phyloP scores from a whole-genome alignment of 2,113 vertebrate genomes.

The Vidua macroura region DNA sequence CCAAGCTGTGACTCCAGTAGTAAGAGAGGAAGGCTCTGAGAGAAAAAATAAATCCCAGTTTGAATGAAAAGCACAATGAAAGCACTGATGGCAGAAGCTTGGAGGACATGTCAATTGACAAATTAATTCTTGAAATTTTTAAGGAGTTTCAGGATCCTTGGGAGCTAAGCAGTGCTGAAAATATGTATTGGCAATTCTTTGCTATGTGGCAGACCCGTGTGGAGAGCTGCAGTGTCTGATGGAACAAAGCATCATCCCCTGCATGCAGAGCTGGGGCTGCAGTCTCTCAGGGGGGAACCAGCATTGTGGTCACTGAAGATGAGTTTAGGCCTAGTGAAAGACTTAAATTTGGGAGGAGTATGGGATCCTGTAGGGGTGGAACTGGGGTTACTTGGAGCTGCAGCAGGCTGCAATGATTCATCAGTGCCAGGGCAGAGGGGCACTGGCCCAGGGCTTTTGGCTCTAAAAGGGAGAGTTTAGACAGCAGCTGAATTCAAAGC shows the following conservation, averaged over 20 bases:
- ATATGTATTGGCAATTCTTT: neutral
- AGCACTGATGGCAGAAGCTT: neutral
- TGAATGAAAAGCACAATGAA: neutral
- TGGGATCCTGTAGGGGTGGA: neutral
- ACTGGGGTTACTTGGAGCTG: neutral
- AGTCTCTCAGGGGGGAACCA: neutral
- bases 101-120: neutral
- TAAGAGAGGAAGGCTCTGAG: neutral
- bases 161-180: neutral
- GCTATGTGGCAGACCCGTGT: accelerated
- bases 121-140: neutral
- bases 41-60: neutral
- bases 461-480: neutral
- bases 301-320: neutral
- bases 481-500: neutral
- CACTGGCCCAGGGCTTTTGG: neutral
- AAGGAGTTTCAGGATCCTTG: neutral
- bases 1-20: neutral
- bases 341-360: neutral
- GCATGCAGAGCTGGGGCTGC: neutral
- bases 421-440: neutral
- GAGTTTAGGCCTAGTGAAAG: neutral
- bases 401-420: neutral
- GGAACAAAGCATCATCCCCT: neutral
- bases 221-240: neutral